Base-by-base conservation (phyloP, 2,888 invertebrate species). In the Tetranychus piercei region DNA sequence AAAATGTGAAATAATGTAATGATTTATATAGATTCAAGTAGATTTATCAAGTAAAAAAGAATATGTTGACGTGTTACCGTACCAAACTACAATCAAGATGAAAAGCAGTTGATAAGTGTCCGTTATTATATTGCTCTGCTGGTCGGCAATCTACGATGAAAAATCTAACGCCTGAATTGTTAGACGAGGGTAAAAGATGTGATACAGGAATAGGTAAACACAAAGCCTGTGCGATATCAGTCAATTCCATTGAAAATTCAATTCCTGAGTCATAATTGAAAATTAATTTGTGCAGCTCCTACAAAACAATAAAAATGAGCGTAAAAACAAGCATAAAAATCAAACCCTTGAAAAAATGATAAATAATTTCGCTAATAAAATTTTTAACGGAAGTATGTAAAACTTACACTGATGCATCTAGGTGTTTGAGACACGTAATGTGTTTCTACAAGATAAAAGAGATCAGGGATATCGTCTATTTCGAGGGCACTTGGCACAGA, bases 121-220 rank as follows among this genome's bases (percentile, higher is more conserved):
- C 97, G 74, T 90, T 89, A 84, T 96, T 96, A 82, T 96, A 99
- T 81, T 97, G 95, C 78, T 95, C 94, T 15, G 93, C 88, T 9
- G 97, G 94, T 78, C 99, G 87, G 82, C 96, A 96, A 83, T 99
- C 99, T 9, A 99, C 94, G 78, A 97, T 86, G 83, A 97, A 97
- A 83, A 95, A 99, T 79, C 91, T 87, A 0, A 91, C 89, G 45
- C 72, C 66, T 67, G 45, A 74, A 44, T 76, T 73, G 6, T 73
- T 78, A 20, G 72, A 34, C 23, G 67, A 74, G 20, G 73, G 73
- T 69, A 94, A 88, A 75, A 97, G 85, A 84, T 97, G 96, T 81
- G 90, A 88, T 0, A 94, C 93, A 70, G 93, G 91, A n/a, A 97
- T 93, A 15, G 96, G 94, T 80, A 99, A 86, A 85, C 97, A 97